A percentile compares a stretch with the other conserved stretches of the same genome.
Evolutionary conservation across 1,140 invertebrate species (phyloP).

Genomic region (Papilio glaucus): DNA sequence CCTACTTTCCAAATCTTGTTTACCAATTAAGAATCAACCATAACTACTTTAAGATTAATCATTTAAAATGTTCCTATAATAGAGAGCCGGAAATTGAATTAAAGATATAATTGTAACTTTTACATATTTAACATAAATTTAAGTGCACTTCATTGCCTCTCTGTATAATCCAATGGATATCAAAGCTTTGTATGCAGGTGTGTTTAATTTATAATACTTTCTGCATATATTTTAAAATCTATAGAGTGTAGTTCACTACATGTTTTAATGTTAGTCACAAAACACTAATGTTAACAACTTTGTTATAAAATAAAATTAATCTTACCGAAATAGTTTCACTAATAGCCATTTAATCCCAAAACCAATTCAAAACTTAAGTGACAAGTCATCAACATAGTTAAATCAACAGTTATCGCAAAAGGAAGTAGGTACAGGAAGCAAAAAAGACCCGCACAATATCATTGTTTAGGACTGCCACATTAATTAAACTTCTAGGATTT

Average conservation of each 20-base stretch:
- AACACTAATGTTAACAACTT: background rate
- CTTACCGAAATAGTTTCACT: background rate
- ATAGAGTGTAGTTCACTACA: background rate
- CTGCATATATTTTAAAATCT: too few relatives aligned
- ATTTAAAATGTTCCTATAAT: too few relatives aligned
- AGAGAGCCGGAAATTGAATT: too few relatives aligned
- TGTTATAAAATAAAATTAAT: background rate
- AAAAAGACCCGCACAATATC: slow-evolving; percentile 11
- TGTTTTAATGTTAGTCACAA: slow-evolving; percentile 2
- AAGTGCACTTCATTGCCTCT: too few relatives aligned
- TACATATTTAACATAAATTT: too few relatives aligned
- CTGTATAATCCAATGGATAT: too few relatives aligned
- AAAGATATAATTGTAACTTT: too few relatives aligned
- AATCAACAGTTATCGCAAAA: slow-evolving; percentile 22
- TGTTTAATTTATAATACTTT: too few relatives aligned
- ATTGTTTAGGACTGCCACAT: slow-evolving; percentile 22
- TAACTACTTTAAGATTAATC: too few relatives aligned
- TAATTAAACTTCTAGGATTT: background rate
- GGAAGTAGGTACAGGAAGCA: slow-evolving; percentile 31
- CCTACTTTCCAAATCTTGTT: too few relatives aligned
- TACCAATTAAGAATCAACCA: too few relatives aligned
- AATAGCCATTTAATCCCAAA: slow-evolving; percentile 2
- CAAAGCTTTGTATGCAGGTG: too few relatives aligned
- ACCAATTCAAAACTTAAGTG: background rate
- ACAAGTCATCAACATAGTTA: background rate